Conservation (phyloP, 1,140 invertebrate genomes). For the Metopolophium dirhodum region DNA sequence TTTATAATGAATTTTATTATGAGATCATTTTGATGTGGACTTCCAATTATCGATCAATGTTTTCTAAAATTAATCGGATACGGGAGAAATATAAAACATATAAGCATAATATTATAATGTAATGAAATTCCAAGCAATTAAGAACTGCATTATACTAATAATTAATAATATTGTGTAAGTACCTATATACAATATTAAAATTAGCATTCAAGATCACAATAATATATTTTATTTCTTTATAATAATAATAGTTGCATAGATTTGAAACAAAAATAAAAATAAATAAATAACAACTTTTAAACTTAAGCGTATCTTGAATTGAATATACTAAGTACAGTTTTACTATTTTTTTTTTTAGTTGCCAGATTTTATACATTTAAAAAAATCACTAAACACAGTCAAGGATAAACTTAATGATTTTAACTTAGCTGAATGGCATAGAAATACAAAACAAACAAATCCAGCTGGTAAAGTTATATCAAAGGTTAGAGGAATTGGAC, state of each 20-base stretch:
- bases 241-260: not conserved
- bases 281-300: not conserved
- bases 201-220: not conserved
- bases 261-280: not conserved
- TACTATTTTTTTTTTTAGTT: slow-evolving; percentile 59
- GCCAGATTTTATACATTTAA: slow-evolving; percentile 69
- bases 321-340: not conserved
- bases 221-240: not conserved
- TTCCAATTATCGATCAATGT: not conserved
- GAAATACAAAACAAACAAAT: slow-evolving; percentile 79
- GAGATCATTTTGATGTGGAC: not conserved
- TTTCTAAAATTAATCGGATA: not conserved
- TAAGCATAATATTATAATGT: not conserved
- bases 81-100: not conserved
- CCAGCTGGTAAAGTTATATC: slow-evolving; percentile 72
- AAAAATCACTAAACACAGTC: slow-evolving; percentile 75
- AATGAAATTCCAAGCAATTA: not conserved
- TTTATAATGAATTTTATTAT: not conserved
- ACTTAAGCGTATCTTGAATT: not conserved
- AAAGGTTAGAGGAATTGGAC: slow-evolving; percentile 67
- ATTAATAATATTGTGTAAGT: too few species aligned
- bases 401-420: slow-evolving; percentile 83
- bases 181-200: too few species aligned
- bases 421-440: slow-evolving; percentile 78
- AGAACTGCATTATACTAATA: too few species aligned